Conservation (phyloP, 2,113 vertebrate species). For the Peromyscus polionotus region DNA sequence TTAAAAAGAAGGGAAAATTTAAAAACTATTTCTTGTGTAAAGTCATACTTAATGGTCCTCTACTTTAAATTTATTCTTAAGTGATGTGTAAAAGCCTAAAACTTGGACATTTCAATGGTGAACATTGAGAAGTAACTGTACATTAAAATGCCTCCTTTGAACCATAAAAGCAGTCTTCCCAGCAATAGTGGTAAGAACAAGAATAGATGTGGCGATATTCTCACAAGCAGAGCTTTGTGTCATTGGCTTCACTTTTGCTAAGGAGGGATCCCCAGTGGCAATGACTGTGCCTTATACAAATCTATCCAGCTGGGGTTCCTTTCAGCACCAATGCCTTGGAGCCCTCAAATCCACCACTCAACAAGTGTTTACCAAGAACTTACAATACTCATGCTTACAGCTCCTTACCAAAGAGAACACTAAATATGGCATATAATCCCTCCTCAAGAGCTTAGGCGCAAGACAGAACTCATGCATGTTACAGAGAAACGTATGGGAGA, state of each 20-base stretch:
- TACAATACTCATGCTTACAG: neutral
- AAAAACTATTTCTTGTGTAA: neutral
- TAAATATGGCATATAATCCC: neutral
- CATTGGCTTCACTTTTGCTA: neutral
- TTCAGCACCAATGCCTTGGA: neutral
- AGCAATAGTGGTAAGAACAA: neutral
- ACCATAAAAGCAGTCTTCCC: neutral
- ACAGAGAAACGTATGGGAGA: neutral
- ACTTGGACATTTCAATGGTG: neutral
- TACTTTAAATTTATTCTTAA: neutral
- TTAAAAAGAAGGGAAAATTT: neutral
- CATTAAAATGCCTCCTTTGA: neutral
- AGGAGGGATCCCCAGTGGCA: neutral
- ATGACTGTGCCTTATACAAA: conserved; percentile 4
- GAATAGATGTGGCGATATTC: neutral
- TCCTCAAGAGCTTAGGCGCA: neutral
- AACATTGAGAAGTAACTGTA: neutral
- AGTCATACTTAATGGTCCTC: neutral
- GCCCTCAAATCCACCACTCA: neutral
- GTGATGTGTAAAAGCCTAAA: neutral
- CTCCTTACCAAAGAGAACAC: conserved; percentile 23
- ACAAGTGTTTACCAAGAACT: conserved; percentile 10
- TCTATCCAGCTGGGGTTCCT: neutral
- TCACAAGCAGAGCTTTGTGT: neutral
- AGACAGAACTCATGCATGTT: neutral